Percentiles rank a stretch among this genome's conserved stretches.
Evolutionary conservation across 2,113 vertebrate species (phyloP).

Genomic region (Sebastes fasciatus): DNA sequence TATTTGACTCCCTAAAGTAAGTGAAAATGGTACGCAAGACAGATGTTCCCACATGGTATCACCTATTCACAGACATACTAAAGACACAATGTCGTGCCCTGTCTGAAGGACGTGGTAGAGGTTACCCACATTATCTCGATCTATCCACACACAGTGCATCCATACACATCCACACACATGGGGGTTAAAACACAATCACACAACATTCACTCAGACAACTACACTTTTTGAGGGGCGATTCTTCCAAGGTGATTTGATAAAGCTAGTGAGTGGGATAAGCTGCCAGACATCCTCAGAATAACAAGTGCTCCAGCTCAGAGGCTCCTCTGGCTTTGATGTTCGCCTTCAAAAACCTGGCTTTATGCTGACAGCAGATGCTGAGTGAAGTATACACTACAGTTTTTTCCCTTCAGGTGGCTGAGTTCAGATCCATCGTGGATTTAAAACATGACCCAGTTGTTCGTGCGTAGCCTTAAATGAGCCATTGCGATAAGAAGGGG

Average conservation of each 20-base stretch:
- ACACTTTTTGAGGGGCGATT: conserved; percentile 67
- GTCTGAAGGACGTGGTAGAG: conserved; percentile 59
- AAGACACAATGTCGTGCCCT: conserved; percentile 27
- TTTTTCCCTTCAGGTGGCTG: conserved; percentile 62
- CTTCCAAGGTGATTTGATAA: conserved; percentile 82
- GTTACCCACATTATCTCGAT: conserved; percentile 39
- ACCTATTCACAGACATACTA: conserved; percentile 43
- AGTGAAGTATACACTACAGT: conserved; percentile 64
- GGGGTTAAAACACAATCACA: conserved; percentile 65
- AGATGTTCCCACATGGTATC: conserved; percentile 25
- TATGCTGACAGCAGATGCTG: conserved; percentile 79
- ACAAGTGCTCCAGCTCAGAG: conserved; percentile 75
- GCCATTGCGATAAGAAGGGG: conserved; percentile 50
- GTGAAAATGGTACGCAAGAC: conserved; percentile 13
- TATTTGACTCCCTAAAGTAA: neutral
- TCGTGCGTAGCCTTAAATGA: conserved; percentile 51
- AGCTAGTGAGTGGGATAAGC: conserved; percentile 76
- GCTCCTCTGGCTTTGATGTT: conserved; percentile 78
- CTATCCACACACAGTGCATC: conserved; percentile 36
- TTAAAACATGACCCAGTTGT: conserved; percentile 60
- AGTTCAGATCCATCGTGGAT: conserved; percentile 49
- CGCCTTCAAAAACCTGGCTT: conserved; percentile 78
- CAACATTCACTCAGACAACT: conserved; percentile 61
- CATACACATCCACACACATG: conserved; percentile 10
- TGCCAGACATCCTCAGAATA: conserved; percentile 79